Evolutionary conservation across 2,888 invertebrate species (phyloP), one percentile per base, ranked within the genome.

Genomic region (Hetaerina titia): DNA sequence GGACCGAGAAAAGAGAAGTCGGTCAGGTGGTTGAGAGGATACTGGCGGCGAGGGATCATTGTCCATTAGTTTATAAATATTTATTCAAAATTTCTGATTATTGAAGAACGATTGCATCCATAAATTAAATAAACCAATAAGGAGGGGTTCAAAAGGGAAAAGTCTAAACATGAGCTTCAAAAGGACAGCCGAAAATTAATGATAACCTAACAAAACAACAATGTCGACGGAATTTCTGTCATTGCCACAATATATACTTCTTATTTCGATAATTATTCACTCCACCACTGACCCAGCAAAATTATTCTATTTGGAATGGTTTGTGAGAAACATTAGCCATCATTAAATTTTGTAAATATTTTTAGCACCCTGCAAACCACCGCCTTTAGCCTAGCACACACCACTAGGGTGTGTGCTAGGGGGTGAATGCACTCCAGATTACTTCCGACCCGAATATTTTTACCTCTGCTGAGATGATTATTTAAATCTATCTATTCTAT

Each of bases 281-380:
- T n/a, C 56, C 9, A n/a, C 57, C 74, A 69, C 69, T 92, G 92
- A 69, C 57, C n/a, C 31, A 56, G 56, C 11, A 13, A 92, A 92
- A 92, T 92, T 92, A 69, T 56, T 69, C 92, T n/a, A 56, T 69
- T 92, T 64, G 69, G 74, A 64, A 25, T 31, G 92, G 92, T 92
- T 69, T 22, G 92, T 69, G n/a, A 57, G 31, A 74, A 69, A 69
- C 69, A 92, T n/a, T 69, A 45, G 92, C 56, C 74, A 56, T 64
- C 92, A 57, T 92, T 56, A 57, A 90, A 74, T 74, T 81, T 31
- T 31, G 31, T 81, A 45, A 45, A 45, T 45, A 45, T 45, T 1
- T 45, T 45, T 45, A 45, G 45, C 4, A 45, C 45, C 45, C 4
- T 45, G 45, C 45, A 45, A 45, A 4, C 45, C 45, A 45, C 45